Evolutionary conservation across 2,113 vertebrate species (phyloP).

Genomic region (Galeopterus variegatus): DNA sequence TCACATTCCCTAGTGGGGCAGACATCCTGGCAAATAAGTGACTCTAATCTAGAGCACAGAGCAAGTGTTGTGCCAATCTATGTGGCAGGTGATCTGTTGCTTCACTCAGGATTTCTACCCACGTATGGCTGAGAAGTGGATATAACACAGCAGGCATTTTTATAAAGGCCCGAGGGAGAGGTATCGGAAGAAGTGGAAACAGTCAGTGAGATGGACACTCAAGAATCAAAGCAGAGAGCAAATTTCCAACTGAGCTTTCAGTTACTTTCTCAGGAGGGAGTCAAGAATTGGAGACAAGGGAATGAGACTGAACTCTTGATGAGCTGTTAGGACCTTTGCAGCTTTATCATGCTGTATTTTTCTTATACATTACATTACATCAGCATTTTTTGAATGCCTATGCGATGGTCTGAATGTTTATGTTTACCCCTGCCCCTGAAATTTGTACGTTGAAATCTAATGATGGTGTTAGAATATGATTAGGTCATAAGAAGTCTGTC

Average conservation of each 20-base stretch:
- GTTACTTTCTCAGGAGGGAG: constrained; percentile 54
- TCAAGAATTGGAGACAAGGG: neutral
- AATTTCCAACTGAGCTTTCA: constrained; percentile 44
- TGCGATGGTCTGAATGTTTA: neutral
- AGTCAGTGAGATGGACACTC: constrained; percentile 48
- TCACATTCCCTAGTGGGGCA: fast-evolving
- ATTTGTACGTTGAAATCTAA: neutral
- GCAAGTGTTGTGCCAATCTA: neutral
- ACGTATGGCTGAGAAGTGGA: neutral
- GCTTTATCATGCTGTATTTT: neutral
- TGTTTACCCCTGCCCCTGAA: fast-evolving
- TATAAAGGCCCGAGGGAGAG: neutral
- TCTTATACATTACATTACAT: neutral
- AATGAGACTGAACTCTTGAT: neutral
- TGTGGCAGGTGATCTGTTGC: neutral
- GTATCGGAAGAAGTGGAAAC: neutral
- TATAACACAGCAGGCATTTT: constrained; percentile 37
- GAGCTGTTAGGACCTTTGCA: neutral
- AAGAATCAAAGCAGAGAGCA: constrained; percentile 59
- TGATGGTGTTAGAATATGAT: neutral
- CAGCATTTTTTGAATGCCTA: neutral
- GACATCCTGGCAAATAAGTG: neutral
- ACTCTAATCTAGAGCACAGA: neutral
- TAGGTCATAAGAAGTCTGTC: too few species aligned
- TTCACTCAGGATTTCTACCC: constrained; percentile 28